Base-by-base conservation (phyloP, 2,113 vertebrate species). In the Tyto alba region DNA sequence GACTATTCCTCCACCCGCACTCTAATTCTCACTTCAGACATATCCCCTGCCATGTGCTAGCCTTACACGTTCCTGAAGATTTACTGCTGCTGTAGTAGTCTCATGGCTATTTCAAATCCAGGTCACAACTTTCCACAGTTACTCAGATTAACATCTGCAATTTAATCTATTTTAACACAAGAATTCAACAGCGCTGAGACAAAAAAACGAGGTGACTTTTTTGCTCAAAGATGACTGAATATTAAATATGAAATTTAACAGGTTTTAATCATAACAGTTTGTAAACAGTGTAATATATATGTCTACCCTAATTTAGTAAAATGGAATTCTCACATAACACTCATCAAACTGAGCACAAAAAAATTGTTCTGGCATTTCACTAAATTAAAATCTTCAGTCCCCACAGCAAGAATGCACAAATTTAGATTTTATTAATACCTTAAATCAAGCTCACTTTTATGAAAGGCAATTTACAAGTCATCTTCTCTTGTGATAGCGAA, bases 361-460 rank as follows among this genome's bases (percentile, higher is more conserved):
- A 94, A 95, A 96, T 85, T 90, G 57, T 96, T 91, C 94, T 96
- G 95, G 85, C 95, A 95, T 98, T 97, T 98, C 88, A 97, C 86
- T 97, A 97, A 98, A 98, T 97, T 97, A 97, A 97, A 97, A 97
- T 97, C 85, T 85, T 96, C 72, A 93, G 96, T 96, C 72, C 84
- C 82, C 86, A 97, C 84, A 96, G 97, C 77, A 93, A 97, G 85
- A 96, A 97, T 74, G 89, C 94, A 95, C 88, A 96, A 96, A 97
- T 97, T 98, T 97, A 97, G 94, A 96, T 92, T 96, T 98, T 98
- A 98, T 97, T 98, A 98, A 97, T 97, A 97, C 94, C 93, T 98
- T 98, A 97, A 98, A 98, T 98, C 96, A 98, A 98, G 84, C 97
- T 98, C 96, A 91, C 94, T 95, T 96, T 97, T 76, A 95, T 89